phyloP scores from a whole-genome alignment of 2,888 invertebrate species.

The Orchesellides sinensis region DNA sequence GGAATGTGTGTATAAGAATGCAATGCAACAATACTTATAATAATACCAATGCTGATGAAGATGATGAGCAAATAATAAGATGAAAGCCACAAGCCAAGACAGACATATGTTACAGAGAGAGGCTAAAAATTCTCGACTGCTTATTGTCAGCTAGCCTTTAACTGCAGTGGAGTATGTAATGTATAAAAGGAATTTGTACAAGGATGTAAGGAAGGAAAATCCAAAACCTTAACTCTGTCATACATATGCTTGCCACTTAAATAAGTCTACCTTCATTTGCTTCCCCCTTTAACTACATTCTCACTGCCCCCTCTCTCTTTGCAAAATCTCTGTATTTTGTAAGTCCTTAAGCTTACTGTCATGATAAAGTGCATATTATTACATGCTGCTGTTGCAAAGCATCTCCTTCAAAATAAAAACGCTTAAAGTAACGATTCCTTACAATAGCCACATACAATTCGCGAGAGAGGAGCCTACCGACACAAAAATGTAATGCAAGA shows the following conservation, averaged over 20 bases:
- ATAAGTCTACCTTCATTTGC: too few species aligned
- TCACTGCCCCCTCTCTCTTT: too few species aligned
- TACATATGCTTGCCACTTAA: too few species aligned
- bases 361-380: too few species aligned
- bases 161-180: neutral
- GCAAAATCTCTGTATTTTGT: neutral
- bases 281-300: too few species aligned
- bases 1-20: too few species aligned
- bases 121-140: slow-evolving; percentile 42
- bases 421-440: neutral
- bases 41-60: slow-evolving; percentile 15
- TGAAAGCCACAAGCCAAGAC: slow-evolving; percentile 9
- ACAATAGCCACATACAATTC: slow-evolving; percentile 27
- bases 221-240: neutral
- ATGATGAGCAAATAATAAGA: slow-evolving; percentile 28
- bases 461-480: slow-evolving; percentile 40
- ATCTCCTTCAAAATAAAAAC: neutral
- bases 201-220: neutral
- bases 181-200: too few species aligned
- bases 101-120: slow-evolving; percentile 55
- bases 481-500: slow-evolving; percentile 35
- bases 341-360: neutral
- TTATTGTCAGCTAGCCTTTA: neutral
- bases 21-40: neutral
- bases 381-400: neutral